Evolutionary conservation across 2,113 vertebrate species (phyloP).

Genomic region (Acinonyx jubatus): DNA sequence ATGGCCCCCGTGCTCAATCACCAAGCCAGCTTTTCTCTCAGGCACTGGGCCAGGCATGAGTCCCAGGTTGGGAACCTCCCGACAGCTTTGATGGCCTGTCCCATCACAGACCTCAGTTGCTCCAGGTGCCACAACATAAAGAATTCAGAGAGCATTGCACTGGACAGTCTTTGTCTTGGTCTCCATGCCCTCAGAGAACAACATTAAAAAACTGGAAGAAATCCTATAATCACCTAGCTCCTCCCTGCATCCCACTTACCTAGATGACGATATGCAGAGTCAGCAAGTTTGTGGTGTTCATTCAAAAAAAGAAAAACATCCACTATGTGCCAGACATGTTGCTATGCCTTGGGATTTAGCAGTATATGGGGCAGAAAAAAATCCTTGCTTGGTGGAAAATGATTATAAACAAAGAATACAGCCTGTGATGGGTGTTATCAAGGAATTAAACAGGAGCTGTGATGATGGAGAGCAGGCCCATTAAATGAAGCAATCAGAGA

Average conservation of each 20-base stretch:
- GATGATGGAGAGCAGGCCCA: neutral
- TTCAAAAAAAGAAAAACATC: neutral
- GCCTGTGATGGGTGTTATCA: neutral
- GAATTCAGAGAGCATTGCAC: neutral
- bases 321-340: neutral
- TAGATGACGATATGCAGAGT: neutral
- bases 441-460: neutral
- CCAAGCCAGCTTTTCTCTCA: neutral
- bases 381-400: neutral
- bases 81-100: neutral
- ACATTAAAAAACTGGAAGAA: neutral
- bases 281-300: neutral
- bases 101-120: neutral
- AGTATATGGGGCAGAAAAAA: neutral
- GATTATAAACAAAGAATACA: neutral
- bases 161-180: neutral
- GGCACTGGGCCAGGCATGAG: neutral
- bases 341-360: neutral
- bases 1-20: neutral
- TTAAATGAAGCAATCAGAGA: neutral
- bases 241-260: neutral
- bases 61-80: neutral
- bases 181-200: conserved; percentile 1
- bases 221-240: neutral
- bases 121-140: neutral